A percentile compares a stretch with the other conserved stretches of the same genome.
These are phyloP conservation scores for Steinernema carpocapsae DNA, from an alignment of 2,888 invertebrate species.

Conservation along the genomic window DNA sequence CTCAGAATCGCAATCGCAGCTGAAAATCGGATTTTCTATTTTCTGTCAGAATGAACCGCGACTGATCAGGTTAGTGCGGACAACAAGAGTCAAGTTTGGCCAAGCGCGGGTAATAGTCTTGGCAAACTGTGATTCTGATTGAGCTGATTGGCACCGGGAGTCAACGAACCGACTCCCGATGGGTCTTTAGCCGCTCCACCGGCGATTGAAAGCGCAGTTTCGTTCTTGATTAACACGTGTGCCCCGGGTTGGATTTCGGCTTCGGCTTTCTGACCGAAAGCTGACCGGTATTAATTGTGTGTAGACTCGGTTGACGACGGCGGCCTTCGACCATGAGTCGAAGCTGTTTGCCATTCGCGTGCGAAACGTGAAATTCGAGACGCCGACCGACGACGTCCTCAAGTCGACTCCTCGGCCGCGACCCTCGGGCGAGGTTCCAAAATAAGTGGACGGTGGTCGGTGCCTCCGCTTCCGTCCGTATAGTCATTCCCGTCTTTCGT, in stretches of 20 bases:
- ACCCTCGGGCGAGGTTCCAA: conserved; percentile 31
- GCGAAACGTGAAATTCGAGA: conserved; percentile 35
- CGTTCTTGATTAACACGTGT: conserved; percentile 25
- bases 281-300: conserved; percentile 35
- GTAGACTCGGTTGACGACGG: conserved; percentile 20
- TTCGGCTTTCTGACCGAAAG: neutral
- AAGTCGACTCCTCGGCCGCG: conserved; percentile 4
- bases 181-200: neutral
- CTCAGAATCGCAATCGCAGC: neutral
- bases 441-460: conserved; percentile 25
- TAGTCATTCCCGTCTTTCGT: neutral
- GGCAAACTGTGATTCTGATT: neutral
- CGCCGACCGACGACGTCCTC: conserved; percentile 30
- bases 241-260: conserved; percentile 23
- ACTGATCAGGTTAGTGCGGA: conserved; percentile 17
- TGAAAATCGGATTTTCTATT: conserved; percentile 29
- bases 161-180: neutral
- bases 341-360: conserved; percentile 26
- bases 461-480: neutral
- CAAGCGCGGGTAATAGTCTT: conserved; percentile 11
- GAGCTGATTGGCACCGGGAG: conserved; percentile 11
- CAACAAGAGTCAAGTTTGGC: conserved; percentile 15
- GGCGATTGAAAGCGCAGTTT: neutral
- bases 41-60: conserved; percentile 18
- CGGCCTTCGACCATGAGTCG: conserved; percentile 25